Evolutionary conservation across 2,797 vertebrate genomes (phyloP).

Genomic region (Malurus splendens): DNA sequence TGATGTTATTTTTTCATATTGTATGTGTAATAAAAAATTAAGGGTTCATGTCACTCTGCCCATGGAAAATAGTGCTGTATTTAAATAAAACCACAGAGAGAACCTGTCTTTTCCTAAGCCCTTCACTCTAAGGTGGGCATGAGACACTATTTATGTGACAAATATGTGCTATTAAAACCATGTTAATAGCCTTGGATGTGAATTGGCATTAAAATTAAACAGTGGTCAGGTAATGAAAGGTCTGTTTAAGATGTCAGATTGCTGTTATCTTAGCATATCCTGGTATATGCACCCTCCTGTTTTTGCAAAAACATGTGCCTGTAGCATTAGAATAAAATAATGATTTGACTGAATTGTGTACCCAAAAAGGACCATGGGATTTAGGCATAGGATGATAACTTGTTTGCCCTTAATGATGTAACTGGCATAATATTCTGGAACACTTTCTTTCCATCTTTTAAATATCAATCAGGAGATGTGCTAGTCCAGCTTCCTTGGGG

Average conservation of each 20-base stretch:
- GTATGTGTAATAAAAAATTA: not conserved
- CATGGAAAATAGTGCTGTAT: not conserved
- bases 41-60: not conserved
- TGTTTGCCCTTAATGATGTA: not conserved
- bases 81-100: not conserved
- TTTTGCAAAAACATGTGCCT: not conserved
- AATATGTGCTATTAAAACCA: not conserved
- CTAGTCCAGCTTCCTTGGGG: not conserved
- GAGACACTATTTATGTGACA: not conserved
- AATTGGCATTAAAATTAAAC: not conserved
- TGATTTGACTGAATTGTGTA: not conserved
- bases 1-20: not conserved
- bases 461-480: not conserved
- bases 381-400: not conserved
- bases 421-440: not conserved
- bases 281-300: too few relatives aligned
- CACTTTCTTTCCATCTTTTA: not conserved
- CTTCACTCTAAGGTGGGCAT: not conserved
- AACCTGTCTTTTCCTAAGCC: not conserved
- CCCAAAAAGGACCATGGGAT: not conserved
- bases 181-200: not conserved
- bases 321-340: not conserved
- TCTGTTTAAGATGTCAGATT: not conserved
- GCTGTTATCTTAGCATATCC: not conserved
- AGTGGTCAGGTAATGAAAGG: not conserved